Evolutionary conservation across 2,113 vertebrate genomes (phyloP).

Genomic region (Hemibagrus wyckioides): DNA sequence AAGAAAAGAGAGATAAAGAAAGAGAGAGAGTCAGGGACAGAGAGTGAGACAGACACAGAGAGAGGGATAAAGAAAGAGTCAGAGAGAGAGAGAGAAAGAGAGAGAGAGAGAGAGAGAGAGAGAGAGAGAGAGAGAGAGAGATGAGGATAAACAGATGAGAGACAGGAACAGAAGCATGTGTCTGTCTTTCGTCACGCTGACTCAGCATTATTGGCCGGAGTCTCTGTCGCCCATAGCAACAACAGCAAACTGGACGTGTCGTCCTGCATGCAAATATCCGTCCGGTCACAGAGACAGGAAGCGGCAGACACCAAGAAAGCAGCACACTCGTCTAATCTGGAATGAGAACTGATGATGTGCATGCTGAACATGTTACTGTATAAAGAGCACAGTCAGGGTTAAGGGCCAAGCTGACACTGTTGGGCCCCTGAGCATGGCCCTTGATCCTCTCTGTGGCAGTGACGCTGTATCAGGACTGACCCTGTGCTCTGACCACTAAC

Average conservation of each 20-base stretch:
- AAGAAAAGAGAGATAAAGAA: not conserved
- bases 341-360: not conserved
- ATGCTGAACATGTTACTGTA: too few species aligned
- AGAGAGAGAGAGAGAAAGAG: not conserved
- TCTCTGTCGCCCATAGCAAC: conserved; percentile 9
- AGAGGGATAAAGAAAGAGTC: not conserved
- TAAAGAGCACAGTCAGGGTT: not conserved
- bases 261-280: conserved; percentile 1
- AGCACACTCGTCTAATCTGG: not conserved
- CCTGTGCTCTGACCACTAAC: not conserved
- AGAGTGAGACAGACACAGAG: too few species aligned
- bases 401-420: not conserved
- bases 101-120: not conserved
- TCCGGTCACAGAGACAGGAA: conserved; percentile 34
- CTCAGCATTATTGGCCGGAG: conserved; percentile 28
- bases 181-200: conserved; percentile 33
- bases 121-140: conserved; percentile 15
- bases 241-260: not conserved
- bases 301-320: not conserved
- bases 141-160: not conserved
- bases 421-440: not conserved
- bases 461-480: too few species aligned
- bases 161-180: not conserved
- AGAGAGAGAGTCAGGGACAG: too few species aligned
- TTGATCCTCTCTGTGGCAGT: not conserved